These are phyloP conservation scores for Hippocampus kuda DNA, from an alignment of 2,797 vertebrate species.

Conservation along the genomic window DNA sequence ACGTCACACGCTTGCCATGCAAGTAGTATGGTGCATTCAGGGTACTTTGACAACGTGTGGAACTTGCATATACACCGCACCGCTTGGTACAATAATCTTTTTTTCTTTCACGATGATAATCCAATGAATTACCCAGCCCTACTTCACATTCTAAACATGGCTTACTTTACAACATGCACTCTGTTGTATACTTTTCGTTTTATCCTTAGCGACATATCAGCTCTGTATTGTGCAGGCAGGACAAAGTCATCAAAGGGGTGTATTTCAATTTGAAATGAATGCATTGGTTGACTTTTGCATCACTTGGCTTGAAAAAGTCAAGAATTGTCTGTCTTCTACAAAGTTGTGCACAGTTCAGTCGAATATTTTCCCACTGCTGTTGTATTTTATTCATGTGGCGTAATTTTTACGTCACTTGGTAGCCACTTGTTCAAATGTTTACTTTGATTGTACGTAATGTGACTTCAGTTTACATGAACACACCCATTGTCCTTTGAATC, in stretches of 20 bases:
- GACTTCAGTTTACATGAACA: constrained; percentile 12
- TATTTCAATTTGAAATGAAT: not conserved
- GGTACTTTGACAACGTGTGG: no score
- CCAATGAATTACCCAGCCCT: no score
- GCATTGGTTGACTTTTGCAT: not conserved
- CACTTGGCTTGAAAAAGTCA: not conserved
- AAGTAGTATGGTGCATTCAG: no score
- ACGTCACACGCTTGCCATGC: no score
- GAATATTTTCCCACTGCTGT: not conserved
- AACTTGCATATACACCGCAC: no score
- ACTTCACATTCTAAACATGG: no score
- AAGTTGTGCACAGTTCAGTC: not conserved
- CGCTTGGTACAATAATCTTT: no score
- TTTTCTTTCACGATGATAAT: no score
- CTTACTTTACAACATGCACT: no score
- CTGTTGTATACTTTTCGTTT: no score
- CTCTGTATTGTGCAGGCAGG: no score
- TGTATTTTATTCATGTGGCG: not conserved
- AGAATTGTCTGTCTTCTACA: not conserved
- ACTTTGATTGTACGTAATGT: constrained; percentile 21
- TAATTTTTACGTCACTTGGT: constrained; percentile 19
- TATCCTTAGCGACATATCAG: no score
- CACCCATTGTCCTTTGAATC: not conserved
- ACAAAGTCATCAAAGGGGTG: not conserved
- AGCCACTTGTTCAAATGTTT: constrained; percentile 36